A percentile compares a stretch with the other conserved stretches of the same genome.
Evolutionary conservation across 2,888 invertebrate genomes (phyloP).

Genomic region (Caenorhabditis imperialis): DNA sequence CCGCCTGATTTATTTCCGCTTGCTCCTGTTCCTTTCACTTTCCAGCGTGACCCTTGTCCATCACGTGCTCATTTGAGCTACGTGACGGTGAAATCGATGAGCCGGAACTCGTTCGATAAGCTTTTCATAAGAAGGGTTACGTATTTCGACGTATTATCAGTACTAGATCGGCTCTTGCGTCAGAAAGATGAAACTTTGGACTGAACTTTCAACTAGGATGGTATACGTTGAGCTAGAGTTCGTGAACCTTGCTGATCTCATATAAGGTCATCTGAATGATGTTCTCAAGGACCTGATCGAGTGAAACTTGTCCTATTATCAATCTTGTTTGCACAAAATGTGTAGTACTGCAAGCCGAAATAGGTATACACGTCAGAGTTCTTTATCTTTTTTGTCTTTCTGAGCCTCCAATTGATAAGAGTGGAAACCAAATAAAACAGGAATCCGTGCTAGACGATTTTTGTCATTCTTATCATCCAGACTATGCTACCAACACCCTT

Average conservation of each 20-base stretch:
- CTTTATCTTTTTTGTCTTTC: slow-evolving; percentile 19
- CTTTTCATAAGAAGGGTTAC: slow-evolving; percentile 77
- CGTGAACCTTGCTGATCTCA: no score
- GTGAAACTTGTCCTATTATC: no score
- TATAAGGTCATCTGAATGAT: no score
- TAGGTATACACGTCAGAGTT: slow-evolving; percentile 45
- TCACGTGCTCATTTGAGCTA: slow-evolving; percentile 17
- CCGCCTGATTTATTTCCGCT: not conserved
- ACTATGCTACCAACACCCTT: slow-evolving; percentile 7
- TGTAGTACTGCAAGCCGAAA: no score
- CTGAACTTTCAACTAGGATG: no score
- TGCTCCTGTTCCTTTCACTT: slow-evolving; percentile 6
- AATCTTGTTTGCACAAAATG: no score
- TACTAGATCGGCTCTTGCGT: slow-evolving; percentile 90
- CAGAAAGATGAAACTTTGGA: slow-evolving; percentile 83
- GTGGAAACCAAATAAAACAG: slow-evolving; percentile 35
- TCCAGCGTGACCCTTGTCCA: slow-evolving; percentile 17
- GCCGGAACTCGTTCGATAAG: slow-evolving; percentile 49
- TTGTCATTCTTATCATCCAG: not conserved
- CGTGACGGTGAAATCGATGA: slow-evolving; percentile 10
- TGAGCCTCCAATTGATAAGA: slow-evolving; percentile 21
- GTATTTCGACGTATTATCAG: slow-evolving; percentile 91
- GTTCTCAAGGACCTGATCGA: no score
- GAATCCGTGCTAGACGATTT: slow-evolving; percentile 11
- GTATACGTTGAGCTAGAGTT: no score